These are phyloP conservation scores for Dastarcus helophoroides DNA, from an alignment of 2,888 invertebrate species.

Conservation along the genomic window DNA sequence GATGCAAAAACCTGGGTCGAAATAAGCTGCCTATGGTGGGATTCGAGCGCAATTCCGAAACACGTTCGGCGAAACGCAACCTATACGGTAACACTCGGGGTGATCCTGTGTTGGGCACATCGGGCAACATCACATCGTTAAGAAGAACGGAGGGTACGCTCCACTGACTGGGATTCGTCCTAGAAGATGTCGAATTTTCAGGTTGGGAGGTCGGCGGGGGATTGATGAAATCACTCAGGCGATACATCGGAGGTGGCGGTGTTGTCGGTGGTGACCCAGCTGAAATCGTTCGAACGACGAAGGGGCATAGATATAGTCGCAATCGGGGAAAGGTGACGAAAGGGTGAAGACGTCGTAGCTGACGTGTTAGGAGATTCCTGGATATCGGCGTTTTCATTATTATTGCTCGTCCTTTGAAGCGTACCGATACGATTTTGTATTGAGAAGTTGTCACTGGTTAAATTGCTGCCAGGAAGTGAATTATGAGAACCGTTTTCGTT, in stretches of 20 bases:
- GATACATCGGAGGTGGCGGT: constrained; percentile 1
- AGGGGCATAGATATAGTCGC: background rate
- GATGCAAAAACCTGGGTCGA: constrained; percentile 34
- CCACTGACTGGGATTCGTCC: constrained; percentile 15
- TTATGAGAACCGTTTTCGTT: too few relatives aligned
- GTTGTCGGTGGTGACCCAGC: background rate
- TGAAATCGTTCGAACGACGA: constrained; percentile 2
- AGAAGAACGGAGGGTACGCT: constrained; percentile 41
- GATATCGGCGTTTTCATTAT: too few relatives aligned
- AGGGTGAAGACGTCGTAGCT: too few relatives aligned
- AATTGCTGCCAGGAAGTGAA: too few relatives aligned
- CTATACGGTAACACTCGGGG: constrained; percentile 19
- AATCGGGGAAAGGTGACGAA: too few relatives aligned
- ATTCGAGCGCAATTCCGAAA: constrained; percentile 24
- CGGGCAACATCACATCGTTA: constrained; percentile 49
- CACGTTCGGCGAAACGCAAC: constrained; percentile 27
- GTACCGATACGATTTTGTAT: too few relatives aligned
- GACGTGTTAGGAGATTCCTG: too few relatives aligned
- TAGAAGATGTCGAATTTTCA: background rate
- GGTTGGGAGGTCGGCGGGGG: background rate
- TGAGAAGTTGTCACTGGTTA: too few relatives aligned
- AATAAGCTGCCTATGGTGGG: constrained; percentile 26
- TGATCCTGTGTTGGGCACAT: constrained; percentile 21
- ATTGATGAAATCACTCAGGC: constrained; percentile 1
- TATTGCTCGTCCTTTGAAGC: too few relatives aligned